Evolutionary conservation across 2,113 vertebrate genomes (phyloP), one percentile per base, ranked within the genome.

Genomic region (Xiphophorus couchianus): DNA sequence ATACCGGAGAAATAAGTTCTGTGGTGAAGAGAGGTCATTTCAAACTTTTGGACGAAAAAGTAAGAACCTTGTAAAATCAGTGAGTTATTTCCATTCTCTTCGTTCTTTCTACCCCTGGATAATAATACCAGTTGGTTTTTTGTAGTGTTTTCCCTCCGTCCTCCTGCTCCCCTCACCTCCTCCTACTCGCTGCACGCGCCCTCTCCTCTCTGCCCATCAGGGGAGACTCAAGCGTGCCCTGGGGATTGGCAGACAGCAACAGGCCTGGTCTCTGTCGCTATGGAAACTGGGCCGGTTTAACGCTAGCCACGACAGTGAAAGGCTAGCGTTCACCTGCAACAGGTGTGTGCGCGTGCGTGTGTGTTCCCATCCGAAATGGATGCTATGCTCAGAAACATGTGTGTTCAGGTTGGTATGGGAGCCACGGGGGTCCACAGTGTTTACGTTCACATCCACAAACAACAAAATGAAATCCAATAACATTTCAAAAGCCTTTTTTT

Each of bases 271-370:
- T 80, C 30, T 68, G 86, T 94, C 86, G 83, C 51, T 58, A 94
- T 94, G 91, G 93, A 87, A 93, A 95, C 93, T 90, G 78, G 83
- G 87, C 91, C 90, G 90, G 88, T 84, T 84, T 90, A 72, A 82
- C 22, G 1, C 88, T 87, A 91, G 82, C 84, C 85, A 78, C 82
- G 78, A 84, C 85, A 85, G 77, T 81, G 72, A 80, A 81, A 84
- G 69, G 70, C 70, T 44, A 74, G 71, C 77, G 77, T 77, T 74
- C 22, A 78, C 77, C 30, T 66, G 66, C 2, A 15, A 83, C 83
- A 86, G 73, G 81, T 86, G 0, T 33, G 25, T 68, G 1, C 14
- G 42, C 73, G 71, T 84, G 73, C 81, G 69, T 73, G 64, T 65
- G 30, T 69, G 64, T 64, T 58, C 15, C 27, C 8, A 51, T 29